phyloP scores from a whole-genome alignment of 2,113 vertebrate species.

The Gymnarchus niloticus region DNA sequence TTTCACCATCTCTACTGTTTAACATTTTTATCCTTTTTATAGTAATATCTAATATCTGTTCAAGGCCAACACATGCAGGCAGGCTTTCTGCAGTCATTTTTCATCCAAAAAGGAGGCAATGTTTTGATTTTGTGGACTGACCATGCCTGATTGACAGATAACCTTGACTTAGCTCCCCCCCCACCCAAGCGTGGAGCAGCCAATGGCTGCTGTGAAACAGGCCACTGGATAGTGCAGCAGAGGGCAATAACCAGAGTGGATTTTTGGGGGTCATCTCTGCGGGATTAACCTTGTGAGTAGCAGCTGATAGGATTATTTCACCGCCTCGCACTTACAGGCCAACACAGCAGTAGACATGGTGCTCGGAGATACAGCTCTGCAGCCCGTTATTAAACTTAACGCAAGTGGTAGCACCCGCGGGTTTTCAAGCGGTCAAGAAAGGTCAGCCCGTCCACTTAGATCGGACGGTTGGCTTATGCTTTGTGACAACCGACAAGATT shows the following conservation, averaged over 20 bases:
- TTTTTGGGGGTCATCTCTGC: neutral
- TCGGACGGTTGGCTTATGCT: neutral
- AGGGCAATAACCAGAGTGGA: neutral
- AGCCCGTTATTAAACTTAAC: neutral
- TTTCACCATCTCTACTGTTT: neutral
- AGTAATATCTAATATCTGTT: neutral
- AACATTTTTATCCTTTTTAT: neutral
- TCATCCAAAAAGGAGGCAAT: neutral
- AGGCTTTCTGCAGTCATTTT: neutral
- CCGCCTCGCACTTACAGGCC: neutral
- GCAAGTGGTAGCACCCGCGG: neutral
- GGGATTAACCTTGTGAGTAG: conserved; percentile 15
- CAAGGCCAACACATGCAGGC: neutral
- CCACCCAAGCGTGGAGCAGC: neutral
- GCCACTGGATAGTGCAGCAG: neutral
- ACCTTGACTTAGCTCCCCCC: neutral
- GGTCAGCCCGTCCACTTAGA: conserved; percentile 1
- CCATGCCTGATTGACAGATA: neutral
- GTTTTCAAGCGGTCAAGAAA: neutral
- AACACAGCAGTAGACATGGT: neutral
- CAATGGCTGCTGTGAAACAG: neutral
- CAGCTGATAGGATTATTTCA: conserved; percentile 3
- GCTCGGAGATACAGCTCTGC: neutral
- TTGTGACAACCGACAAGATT: neutral
- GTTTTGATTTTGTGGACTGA: too few species aligned